Percentiles rank a stretch among this genome's conserved stretches.
phyloP scores from a whole-genome alignment of 2,797 vertebrate species.

The Sciurus carolinensis region DNA sequence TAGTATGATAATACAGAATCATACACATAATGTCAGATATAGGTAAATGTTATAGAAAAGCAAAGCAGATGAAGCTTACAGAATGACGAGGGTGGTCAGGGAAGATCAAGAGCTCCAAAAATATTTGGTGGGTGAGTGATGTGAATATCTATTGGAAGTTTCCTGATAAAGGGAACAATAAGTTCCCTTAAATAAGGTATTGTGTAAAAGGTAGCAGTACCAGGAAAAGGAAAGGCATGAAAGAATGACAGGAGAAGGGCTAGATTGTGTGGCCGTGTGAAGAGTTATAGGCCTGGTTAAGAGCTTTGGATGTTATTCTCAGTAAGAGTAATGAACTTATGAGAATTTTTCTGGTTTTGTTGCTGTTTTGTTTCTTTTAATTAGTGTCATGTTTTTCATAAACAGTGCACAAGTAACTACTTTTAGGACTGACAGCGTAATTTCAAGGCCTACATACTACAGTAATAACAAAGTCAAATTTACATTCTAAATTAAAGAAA shows the following conservation, averaged over 20 bases:
- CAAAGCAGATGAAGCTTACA: neutral
- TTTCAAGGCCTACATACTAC: slow-evolving; percentile 37
- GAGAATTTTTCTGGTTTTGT: neutral
- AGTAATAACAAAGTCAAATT: slow-evolving; percentile 44
- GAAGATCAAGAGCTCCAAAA: neutral
- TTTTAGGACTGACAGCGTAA: slow-evolving; percentile 64
- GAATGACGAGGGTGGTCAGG: neutral
- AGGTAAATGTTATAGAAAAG: neutral
- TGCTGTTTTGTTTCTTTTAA: slow-evolving; percentile 47
- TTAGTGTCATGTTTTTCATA: neutral
- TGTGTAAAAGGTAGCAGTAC: neutral
- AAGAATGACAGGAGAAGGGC: neutral
- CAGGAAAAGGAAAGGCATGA: neutral
- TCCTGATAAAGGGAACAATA: neutral
- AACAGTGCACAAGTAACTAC: slow-evolving; percentile 45
- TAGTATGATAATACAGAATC: slow-evolving; percentile 1
- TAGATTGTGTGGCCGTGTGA: neutral
- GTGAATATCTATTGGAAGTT: neutral
- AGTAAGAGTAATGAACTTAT: neutral
- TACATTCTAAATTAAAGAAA: slow-evolving; percentile 71
- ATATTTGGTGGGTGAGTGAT: neutral
- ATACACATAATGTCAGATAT: neutral
- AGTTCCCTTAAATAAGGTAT: neutral
- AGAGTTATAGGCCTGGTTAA: neutral
- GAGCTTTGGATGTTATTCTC: slow-evolving; percentile 19